Evolutionary conservation across 2,113 vertebrate genomes (phyloP), one percentile per base, ranked within the genome.

Genomic region (Nibea albiflora): DNA sequence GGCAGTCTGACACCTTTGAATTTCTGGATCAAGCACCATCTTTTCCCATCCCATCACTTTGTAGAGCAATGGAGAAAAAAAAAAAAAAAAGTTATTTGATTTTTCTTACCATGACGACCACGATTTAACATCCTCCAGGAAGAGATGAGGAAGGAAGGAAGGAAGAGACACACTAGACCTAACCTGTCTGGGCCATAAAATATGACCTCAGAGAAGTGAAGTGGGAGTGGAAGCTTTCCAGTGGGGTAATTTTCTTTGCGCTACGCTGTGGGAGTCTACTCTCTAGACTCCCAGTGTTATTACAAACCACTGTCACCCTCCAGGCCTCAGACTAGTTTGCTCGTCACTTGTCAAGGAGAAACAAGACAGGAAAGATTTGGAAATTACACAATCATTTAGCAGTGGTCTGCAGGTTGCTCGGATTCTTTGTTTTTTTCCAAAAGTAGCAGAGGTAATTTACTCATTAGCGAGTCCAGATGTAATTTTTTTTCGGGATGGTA

Each of bases 261-360:
- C 74, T 70, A 47, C 65, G 68, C 52, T 62, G 46, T 14, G 75
- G 76, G 67, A 76, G 72, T 88, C 28, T 20, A 28, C 69, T 77
- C 68, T 84, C 69, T 57, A 62, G 86, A 90, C 62, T 86, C 65
- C 73, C 68, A 80, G 75, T 89, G 76, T 88, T 89, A 89, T 90
- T 90, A 90, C 69, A 84, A 78, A 84, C 72, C 70, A 68, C 11
- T 60, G 24, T 63, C 65, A 56, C 71, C 78, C 66, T 89, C 35
- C 31, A 62, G 84, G 84, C 87, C 69, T 24, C 67, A 44, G 63
- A 77, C 52, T 62, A 86, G 68, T 78, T 79, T 82, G 24, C 53
- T 83, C 53, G 73, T 63, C 66, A 52, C 63, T 90, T 69, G 31
- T 92, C 83, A 92, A 86, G 85, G 81, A 85, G 74, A 85, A 83